Conservation (phyloP, 2,113 vertebrate genomes). For the Arothron firmamentum region DNA sequence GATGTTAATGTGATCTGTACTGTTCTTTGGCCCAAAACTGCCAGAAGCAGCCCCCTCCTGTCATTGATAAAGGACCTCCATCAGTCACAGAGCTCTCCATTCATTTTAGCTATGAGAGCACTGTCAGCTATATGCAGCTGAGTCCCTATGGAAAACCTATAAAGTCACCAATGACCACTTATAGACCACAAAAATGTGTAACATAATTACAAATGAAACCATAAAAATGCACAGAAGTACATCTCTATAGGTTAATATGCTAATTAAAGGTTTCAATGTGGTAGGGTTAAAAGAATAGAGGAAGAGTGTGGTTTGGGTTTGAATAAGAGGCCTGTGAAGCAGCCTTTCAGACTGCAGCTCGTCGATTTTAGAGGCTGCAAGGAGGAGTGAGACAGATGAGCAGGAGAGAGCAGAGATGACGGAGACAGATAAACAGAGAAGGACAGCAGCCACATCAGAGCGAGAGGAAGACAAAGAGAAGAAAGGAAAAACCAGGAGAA, state of each 20-base stretch:
- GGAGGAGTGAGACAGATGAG: constrained; percentile 54
- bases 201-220: neutral
- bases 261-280: constrained; percentile 23
- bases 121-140: constrained; percentile 61
- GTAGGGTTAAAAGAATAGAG: neutral
- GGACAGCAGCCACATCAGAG: constrained; percentile 41
- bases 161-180: constrained; percentile 31
- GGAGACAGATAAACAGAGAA: constrained; percentile 53
- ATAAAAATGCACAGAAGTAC: neutral
- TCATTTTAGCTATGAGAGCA: constrained; percentile 66
- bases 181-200: constrained; percentile 13
- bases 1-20: constrained; percentile 73
- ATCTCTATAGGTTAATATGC: neutral
- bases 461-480: constrained; percentile 46
- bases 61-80: constrained; percentile 69
- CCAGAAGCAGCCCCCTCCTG: constrained; percentile 60
- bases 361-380: constrained; percentile 39
- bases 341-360: constrained; percentile 38
- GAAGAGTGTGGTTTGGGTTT: constrained; percentile 32
- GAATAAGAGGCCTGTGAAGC: constrained; percentile 27
- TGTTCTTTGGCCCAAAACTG: constrained; percentile 70
- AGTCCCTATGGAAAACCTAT: constrained; percentile 38
- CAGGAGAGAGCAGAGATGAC: constrained; percentile 46
- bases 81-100: constrained; percentile 66
- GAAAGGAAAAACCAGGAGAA: constrained; percentile 40